Evolutionary conservation across 2,888 invertebrate genomes (phyloP).

Genomic region (Apomyelois bistriatella): DNA sequence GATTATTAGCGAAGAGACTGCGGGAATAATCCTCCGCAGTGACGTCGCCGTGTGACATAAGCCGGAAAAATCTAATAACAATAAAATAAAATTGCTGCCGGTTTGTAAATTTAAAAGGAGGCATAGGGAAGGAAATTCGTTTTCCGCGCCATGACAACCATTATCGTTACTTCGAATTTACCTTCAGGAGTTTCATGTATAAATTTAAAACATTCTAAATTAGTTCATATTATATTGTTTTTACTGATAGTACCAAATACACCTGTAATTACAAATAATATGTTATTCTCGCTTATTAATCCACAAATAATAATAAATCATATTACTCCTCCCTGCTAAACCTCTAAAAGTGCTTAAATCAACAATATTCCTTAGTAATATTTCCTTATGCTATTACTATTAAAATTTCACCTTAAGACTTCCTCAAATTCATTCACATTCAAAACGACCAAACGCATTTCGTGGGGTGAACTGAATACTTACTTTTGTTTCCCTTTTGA

Average conservation of each 20-base stretch:
- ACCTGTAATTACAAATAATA: too few species aligned
- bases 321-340: slow-evolving; percentile 27
- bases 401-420: slow-evolving; percentile 72
- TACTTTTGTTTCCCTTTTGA: slow-evolving; percentile 69
- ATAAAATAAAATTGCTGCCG: slow-evolving; percentile 78
- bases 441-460: slow-evolving; percentile 58
- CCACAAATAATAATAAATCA: slow-evolving; percentile 23
- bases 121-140: slow-evolving; percentile 74
- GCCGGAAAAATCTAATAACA: slow-evolving; percentile 80
- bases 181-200: slow-evolving; percentile 41
- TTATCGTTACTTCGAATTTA: slow-evolving; percentile 75
- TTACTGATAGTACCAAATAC: too few species aligned
- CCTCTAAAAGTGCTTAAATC: slow-evolving; percentile 58
- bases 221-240: too few species aligned
- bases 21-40: slow-evolving; percentile 75
- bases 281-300: neutral
- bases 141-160: slow-evolving; percentile 70
- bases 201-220: slow-evolving; percentile 28
- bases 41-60: slow-evolving; percentile 75
- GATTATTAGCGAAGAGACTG: slow-evolving; percentile 77
- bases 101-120: slow-evolving; percentile 75
- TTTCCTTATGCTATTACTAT: slow-evolving; percentile 69
- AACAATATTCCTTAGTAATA: slow-evolving; percentile 69
- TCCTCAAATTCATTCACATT: slow-evolving; percentile 43
- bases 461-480: slow-evolving; percentile 56